A percentile compares a stretch with the other conserved stretches of the same genome.
Conservation (phyloP, 2,888 invertebrate genomes). For the Cryptus viduatorius region DNA sequence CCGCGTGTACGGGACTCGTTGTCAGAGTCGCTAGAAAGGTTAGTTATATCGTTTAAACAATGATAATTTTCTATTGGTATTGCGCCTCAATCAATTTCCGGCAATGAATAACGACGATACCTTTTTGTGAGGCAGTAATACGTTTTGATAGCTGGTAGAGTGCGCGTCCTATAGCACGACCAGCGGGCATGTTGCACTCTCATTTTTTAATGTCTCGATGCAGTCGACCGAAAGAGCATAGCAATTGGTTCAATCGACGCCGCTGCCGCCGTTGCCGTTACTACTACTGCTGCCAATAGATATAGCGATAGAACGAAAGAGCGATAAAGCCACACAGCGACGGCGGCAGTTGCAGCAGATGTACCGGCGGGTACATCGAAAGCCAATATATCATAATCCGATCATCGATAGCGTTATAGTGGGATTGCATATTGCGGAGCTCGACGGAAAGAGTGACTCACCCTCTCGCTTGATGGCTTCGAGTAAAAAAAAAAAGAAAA, state of each 20-base stretch:
- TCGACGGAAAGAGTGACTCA: slow-evolving; percentile 45
- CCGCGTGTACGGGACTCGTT: slow-evolving; percentile 93
- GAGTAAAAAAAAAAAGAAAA: slow-evolving; percentile 9
- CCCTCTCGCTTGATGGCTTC: slow-evolving; percentile 1
- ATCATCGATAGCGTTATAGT: slow-evolving; percentile 64
- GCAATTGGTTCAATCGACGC: slow-evolving; percentile 59
- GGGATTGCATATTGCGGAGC: slow-evolving; percentile 57
- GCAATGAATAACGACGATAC: slow-evolving; percentile 14
- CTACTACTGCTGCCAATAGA: slow-evolving; percentile 14
- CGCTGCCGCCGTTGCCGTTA: slow-evolving; percentile 1
- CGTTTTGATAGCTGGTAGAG: slow-evolving; percentile 23
- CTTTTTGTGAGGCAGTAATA: slow-evolving; percentile 28
- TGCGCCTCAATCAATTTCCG: background rate
- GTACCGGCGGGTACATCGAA: slow-evolving; percentile 56
- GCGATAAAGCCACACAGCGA: slow-evolving; percentile 48
- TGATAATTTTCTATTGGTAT: background rate
- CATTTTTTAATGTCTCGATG: slow-evolving; percentile 50
- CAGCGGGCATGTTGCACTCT: slow-evolving; percentile 24
- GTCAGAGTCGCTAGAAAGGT: slow-evolving; percentile 91
- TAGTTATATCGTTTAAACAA: slow-evolving; percentile 49
- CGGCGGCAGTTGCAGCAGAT: slow-evolving; percentile 53
- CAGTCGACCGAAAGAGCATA: slow-evolving; percentile 49
- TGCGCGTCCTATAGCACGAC: slow-evolving; percentile 2
- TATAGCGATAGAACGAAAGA: slow-evolving; percentile 17
- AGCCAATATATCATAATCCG: slow-evolving; percentile 67